These are phyloP conservation scores for Babyrousa celebensis DNA, from an alignment of 2,797 vertebrate genomes.

Conservation along the genomic window DNA sequence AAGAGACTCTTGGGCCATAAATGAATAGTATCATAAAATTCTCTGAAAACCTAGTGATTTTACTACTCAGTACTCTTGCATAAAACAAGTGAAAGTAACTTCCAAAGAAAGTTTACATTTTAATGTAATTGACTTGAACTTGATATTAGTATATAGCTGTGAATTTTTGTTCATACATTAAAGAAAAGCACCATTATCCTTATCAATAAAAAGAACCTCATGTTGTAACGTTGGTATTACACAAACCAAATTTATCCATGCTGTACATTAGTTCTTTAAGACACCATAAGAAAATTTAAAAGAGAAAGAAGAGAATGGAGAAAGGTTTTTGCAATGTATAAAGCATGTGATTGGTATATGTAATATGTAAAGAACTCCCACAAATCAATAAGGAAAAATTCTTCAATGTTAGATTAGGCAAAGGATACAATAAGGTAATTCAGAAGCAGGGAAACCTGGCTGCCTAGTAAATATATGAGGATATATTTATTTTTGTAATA, in stretches of 20 bases:
- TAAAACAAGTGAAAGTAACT: neutral
- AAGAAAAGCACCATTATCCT: neutral
- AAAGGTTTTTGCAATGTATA: neutral
- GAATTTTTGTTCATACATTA: neutral
- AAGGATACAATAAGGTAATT: neutral
- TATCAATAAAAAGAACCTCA: neutral
- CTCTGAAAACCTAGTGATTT: constrained; percentile 9
- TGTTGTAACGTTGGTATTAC: constrained; percentile 21
- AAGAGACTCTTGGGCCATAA: neutral
- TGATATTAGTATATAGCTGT: neutral
- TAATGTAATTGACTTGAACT: constrained; percentile 26
- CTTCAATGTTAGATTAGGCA: neutral
- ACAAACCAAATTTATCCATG: neutral
- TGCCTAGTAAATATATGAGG: neutral
- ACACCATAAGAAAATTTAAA: neutral
- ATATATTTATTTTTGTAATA: neutral
- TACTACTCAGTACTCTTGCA: neutral
- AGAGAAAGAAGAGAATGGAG: neutral
- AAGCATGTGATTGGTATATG: neutral
- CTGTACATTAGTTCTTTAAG: neutral
- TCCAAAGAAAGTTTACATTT: constrained; percentile 55
- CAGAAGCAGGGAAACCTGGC: neutral
- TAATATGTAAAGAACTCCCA: constrained; percentile 6
- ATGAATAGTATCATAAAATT: constrained; percentile 19
- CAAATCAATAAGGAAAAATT: neutral